Base-by-base conservation (phyloP, 2,888 invertebrate species). In the Parapristionchus giblindavisi region DNA sequence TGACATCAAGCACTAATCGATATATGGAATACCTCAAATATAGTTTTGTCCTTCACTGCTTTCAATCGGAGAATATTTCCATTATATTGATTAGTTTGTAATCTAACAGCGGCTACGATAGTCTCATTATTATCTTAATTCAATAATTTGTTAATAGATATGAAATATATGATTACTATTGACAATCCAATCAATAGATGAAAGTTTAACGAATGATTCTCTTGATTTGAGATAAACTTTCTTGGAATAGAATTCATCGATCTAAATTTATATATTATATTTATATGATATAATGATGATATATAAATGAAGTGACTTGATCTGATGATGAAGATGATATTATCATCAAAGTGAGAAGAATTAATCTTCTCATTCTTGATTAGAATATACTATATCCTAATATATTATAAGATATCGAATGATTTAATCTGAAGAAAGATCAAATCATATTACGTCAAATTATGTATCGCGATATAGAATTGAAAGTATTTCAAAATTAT, bases 141-240 rank as follows among this genome's bases (percentile, higher is more conserved):
- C 8, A 38, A 43, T 27, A 65, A 27, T 24, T 11, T 29, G 27
- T 43, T 65, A 14, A 34, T 32, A 65, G 32, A 27, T 24, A n/a
- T 32, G 3, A 27, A 29, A 4, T 43, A 4, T 52, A 27, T 3
- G 24, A 52, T 40, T 43, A 80, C 79, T 79, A 52, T 68, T 76
- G 24, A 78, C 56, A 40, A 77, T 79, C 81, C 81, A 81, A n/a
- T 63, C 66, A 2, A 79, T 77, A 24, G 81, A 78, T 17, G 79
- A 77, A 24, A 81, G 65, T 60, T 80, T 80, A 36, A 79, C 76
- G 61, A 75, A 81, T 0, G 79, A 79, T 38, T 79, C 77, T 4
- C 80, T 79, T 32, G 76, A 80, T 48, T 78, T 81, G 52, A 81
- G 72, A 32, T 51, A 75, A 21, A 66, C 61, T 54, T 74, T 70